Conservation (phyloP, 2,888 invertebrate genomes). For the Trimorus sp. region DNA sequence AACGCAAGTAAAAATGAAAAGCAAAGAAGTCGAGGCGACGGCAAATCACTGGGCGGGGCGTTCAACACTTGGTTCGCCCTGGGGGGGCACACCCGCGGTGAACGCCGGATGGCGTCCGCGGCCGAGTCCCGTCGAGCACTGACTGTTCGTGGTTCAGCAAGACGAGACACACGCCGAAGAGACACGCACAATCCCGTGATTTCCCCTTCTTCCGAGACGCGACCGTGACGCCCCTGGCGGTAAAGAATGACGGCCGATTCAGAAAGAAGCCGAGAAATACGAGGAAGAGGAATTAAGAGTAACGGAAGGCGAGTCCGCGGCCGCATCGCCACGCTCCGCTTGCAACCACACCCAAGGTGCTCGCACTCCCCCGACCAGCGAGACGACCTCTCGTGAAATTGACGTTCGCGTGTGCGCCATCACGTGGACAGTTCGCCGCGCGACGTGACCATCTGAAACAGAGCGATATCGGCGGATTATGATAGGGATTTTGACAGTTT, state of each 20-base stretch:
- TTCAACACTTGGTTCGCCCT: too few relatives aligned
- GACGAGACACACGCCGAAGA: constrained; percentile 74
- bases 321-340: constrained; percentile 61
- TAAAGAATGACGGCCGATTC: constrained; percentile 75
- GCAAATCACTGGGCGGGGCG: too few relatives aligned
- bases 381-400: constrained; percentile 52
- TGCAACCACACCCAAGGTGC: constrained; percentile 71
- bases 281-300: constrained; percentile 68
- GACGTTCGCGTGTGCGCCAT: constrained; percentile 42
- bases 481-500: too few relatives aligned
- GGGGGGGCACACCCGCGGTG: too few relatives aligned
- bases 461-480: too few relatives aligned
- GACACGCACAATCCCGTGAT: constrained; percentile 75
- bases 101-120: constrained; percentile 36
- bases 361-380: constrained; percentile 42
- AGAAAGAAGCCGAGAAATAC: constrained; percentile 69
- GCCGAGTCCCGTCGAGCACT: constrained; percentile 68
- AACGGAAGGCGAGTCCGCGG: constrained; percentile 64
- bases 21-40: too few relatives aligned
- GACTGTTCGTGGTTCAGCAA: constrained; percentile 70
- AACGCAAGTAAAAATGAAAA: too few relatives aligned
- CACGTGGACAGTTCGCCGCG: constrained; percentile 12
- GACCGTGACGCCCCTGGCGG: constrained; percentile 77
- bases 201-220: constrained; percentile 72
- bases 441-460: too few relatives aligned